Percentiles rank a stretch among this genome's conserved stretches.
These are phyloP conservation scores for Halictus quadricinctus DNA, from an alignment of 2,888 invertebrate species.

Conservation along the genomic window DNA sequence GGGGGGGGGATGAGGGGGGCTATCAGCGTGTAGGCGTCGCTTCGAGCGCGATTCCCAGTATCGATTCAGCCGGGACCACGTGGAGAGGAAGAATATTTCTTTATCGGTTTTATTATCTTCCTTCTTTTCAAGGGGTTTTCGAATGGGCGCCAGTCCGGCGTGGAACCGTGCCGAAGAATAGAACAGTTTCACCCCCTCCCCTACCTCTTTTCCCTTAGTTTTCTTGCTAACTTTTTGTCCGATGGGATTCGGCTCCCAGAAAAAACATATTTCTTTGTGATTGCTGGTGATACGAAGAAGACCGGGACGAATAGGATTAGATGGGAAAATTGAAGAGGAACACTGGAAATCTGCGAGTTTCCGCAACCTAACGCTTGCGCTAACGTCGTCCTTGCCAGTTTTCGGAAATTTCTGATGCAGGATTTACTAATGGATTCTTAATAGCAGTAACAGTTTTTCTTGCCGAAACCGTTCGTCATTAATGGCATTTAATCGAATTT, in stretches of 20 bases:
- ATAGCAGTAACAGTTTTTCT: neutral
- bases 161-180: constrained; percentile 7
- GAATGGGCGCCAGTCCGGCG: constrained; percentile 28
- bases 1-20: constrained; percentile 3
- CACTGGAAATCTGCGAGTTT: neutral
- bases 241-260: constrained; percentile 1
- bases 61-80: constrained; percentile 67
- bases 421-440: neutral
- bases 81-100: constrained; percentile 54
- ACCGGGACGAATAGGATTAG: neutral
- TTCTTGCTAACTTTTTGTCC: constrained; percentile 11
- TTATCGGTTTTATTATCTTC: constrained; percentile 49
- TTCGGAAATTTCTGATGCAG: neutral
- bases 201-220: neutral
- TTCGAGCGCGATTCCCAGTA: constrained; percentile 66
- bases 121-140: constrained; percentile 21
- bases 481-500: too few species aligned
- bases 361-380: neutral
- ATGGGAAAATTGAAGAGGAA: neutral
- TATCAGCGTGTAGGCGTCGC: constrained; percentile 67
- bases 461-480: too few species aligned
- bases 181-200: neutral
- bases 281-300: neutral
- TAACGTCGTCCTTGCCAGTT: neutral
- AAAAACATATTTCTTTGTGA: constrained; percentile 9